Evolutionary conservation across 1,140 invertebrate species (phyloP), one percentile per base, ranked within the genome.

Genomic region (Zaprionus ornatus): DNA sequence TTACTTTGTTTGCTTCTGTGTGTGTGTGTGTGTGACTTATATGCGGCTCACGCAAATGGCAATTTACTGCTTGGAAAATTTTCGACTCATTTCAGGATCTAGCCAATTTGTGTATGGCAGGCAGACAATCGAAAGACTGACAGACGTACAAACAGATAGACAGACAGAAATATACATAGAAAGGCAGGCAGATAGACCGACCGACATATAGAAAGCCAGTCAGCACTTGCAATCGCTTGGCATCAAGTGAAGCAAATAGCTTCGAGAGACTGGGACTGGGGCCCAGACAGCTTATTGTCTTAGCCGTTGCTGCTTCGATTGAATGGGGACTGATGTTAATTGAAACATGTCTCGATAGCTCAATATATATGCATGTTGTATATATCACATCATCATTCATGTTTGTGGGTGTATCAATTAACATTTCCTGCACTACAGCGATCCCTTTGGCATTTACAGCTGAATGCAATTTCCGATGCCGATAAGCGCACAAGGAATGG

Each of bases 41-140:
- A 65, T 74, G 65, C 29, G 62, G 29, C 70, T 67, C 63, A 77
- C 63, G 59, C 74, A 77, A 77, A 77, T 77, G 52, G 32, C 64
- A 77, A 74, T 74, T 77, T 77, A 57, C 63, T 68, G 74, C 70
- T 67, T 69, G 65, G 57, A 42, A 62, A 72, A 62, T 72, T 66
- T 77, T 50, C n/a, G 37, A 56, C 48, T 72, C 32, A 60, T 59
- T 55, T 71, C 45, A 57, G 37, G 35, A 55, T 29, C 68, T 56
- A 15, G n/a, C 52, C 50, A 60, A 67, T 68, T 60, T 73, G 19
- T 42, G 23, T 54, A 17, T 65, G 48, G 19, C 32, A 37, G 50
- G 7, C 32, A 55, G 19, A 23, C 27, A 63, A 48, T 10, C 15
- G 17, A 54, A 17, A 42, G 25, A 15, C 15, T 27, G 25, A 13